Conservation (phyloP, 2,797 vertebrate species). For the Hylomyscus alleni region DNA sequence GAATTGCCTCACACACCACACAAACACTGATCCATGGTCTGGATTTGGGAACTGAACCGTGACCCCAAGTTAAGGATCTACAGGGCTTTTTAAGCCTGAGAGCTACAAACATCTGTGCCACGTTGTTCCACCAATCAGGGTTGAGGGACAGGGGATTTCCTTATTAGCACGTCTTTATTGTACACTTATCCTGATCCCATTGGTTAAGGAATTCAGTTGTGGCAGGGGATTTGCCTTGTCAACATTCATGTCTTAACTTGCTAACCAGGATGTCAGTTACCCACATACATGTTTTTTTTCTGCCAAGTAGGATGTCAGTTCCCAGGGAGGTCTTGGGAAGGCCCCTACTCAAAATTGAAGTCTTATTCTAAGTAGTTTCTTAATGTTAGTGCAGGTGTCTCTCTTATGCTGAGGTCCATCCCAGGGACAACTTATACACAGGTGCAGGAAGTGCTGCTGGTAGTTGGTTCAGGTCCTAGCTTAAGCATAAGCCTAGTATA, state of each 20-base stretch:
- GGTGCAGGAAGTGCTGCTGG: background rate
- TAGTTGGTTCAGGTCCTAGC: background rate
- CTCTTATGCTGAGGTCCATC: background rate
- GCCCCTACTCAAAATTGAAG: background rate
- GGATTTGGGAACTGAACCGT: background rate
- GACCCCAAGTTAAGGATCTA: background rate
- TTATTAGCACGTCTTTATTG: no score
- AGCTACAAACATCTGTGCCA: background rate
- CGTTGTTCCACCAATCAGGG: background rate
- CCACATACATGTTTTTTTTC: no score
- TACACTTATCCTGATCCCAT: no score
- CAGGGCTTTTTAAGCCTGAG: background rate
- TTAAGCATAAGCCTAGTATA: no score
- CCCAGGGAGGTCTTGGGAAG: no score
- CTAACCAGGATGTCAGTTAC: no score
- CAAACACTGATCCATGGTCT: background rate
- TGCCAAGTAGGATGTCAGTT: no score
- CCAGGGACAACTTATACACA: background rate
- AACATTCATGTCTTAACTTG: no score
- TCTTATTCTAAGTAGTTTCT: background rate
- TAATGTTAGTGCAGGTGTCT: background rate
- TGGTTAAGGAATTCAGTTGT: no score
- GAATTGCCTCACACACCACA: background rate
- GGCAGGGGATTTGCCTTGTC: no score
- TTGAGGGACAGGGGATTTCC: no score